Base-by-base conservation (phyloP, 2,113 vertebrate genomes). In the Sinocyclocheilus anophthalmus region DNA sequence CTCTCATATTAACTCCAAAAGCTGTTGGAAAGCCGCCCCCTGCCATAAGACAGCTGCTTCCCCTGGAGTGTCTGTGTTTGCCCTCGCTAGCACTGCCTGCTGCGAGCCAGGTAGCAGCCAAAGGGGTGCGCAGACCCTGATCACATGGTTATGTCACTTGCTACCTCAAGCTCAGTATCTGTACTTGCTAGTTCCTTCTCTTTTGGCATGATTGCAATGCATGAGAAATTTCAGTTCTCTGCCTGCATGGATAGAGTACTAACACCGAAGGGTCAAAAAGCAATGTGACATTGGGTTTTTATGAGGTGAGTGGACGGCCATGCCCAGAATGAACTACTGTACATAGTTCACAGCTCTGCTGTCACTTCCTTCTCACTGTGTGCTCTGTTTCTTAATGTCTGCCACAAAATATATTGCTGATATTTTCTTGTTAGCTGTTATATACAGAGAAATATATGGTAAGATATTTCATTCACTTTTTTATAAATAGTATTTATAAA, bases 151-250 rank as follows among this genome's bases (percentile, higher is more conserved):
- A 45, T 73, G 70, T 42, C 70, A 59, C 16, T 57, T 4, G 20
- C 53, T 14, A 79, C 30, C 55, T 59, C 53, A 59, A 22, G 30
- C 53, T 59, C 16, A 20, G 39, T 61, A 1, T 81, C 57, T 76
- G 77, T 83, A 73, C 75, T 81, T 88, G 65, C 79, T 83, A 90
- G 89, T 90, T 89, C 82, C 86, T 84, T 75, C 50, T 39, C 84
- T 92, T 83, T 75, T 89, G 5, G 70, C 37, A 69, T 69, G 14
- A 69, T 55, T 33, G 48, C 75, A 77, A 33, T 53, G 48, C 24
- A 37, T 4, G 65, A 69, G 65, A 33, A 14, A 69, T 37, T 37
- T 70, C 67, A 20, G 16, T 20, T 70, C 30, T 48, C 22, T 50
- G 42, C 18, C 33, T 76, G 45, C n/a, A 24, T 76, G 42, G 45